These are phyloP conservation scores for Macrobrachium rosenbergii DNA, from an alignment of 1,140 invertebrate species.

Conservation along the genomic window DNA sequence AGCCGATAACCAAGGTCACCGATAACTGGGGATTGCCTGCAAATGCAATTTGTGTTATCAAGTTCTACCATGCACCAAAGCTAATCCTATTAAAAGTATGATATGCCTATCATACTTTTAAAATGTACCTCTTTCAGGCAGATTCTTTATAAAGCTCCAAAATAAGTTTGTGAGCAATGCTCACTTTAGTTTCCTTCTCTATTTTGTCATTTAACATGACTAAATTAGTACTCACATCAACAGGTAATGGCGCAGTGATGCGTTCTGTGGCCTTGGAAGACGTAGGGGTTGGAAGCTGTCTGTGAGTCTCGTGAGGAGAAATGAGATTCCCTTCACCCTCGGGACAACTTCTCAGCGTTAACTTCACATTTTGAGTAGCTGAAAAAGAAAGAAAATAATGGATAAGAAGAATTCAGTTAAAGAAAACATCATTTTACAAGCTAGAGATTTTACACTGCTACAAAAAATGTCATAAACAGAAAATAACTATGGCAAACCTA, in stretches of 20 bases:
- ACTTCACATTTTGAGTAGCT: conserved; percentile 55
- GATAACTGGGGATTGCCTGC: no score
- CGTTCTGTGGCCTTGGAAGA: conserved; percentile 72
- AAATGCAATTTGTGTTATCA: no score
- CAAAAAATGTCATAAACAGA: no score
- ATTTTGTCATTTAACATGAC: neutral
- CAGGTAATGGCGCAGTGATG: conserved; percentile 90
- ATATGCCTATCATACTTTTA: no score
- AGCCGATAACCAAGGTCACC: no score
- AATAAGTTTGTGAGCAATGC: neutral
- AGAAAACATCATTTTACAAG: neutral
- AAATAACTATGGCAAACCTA: no score
- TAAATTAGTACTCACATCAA: conserved; percentile 79
- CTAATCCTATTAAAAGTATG: no score
- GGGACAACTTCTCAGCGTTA: conserved; percentile 53
- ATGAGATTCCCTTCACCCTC: conserved; percentile 57
- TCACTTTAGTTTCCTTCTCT: neutral
- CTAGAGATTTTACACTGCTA: no score
- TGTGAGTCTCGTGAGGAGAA: conserved; percentile 70
- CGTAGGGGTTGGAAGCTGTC: conserved; percentile 69
- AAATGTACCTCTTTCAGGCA: no score
- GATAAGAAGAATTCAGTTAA: neutral
- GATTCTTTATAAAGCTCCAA: no score
- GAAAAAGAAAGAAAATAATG: conserved; percentile 19
- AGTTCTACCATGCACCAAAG: no score